Percentiles rank a stretch among this genome's conserved stretches.
Evolutionary conservation across 2,113 vertebrate species (phyloP).

Genomic region (Lipophrys pholis): DNA sequence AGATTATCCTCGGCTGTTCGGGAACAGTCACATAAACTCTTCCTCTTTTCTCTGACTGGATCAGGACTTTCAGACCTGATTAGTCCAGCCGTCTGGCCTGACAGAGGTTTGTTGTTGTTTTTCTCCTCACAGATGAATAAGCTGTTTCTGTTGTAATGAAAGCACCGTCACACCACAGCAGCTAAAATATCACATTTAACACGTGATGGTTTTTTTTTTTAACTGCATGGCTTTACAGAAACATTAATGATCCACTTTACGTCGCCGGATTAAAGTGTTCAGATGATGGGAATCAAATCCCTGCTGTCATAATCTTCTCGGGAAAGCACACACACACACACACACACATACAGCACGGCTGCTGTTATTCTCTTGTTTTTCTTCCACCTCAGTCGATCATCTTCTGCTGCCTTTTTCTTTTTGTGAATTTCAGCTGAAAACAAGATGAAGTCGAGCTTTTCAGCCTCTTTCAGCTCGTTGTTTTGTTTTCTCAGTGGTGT

Average conservation of each 20-base stretch:
- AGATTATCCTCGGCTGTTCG: constrained; percentile 5
- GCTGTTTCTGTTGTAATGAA: not conserved
- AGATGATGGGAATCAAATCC: constrained; percentile 71
- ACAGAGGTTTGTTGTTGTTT: constrained; percentile 1
- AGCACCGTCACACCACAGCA: constrained; percentile 15
- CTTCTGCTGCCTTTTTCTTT: not conserved
- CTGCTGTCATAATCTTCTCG: constrained; percentile 71
- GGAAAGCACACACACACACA: constrained; percentile 42
- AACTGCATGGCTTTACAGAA: constrained; percentile 36
- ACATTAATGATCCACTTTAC: constrained; percentile 63
- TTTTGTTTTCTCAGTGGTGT: not conserved
- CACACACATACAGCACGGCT: constrained; percentile 55
- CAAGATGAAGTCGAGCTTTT: not conserved
- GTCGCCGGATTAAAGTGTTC: constrained; percentile 65
- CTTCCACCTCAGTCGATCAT: not conserved
- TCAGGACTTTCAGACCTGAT: constrained; percentile 17
- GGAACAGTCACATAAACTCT: constrained; percentile 14
- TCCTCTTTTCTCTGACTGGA: constrained; percentile 38
- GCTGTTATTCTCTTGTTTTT: constrained; percentile 4
- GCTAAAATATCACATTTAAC: constrained; percentile 27
- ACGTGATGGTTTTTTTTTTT: constrained; percentile 29
- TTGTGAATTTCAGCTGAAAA: not conserved
- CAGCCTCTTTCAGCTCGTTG: not conserved
- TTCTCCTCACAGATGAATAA: not conserved
- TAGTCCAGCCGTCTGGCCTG: not conserved